Evolutionary conservation across 1,140 invertebrate species (phyloP).

Genomic region (Cyrtorhinus lividipennis): DNA sequence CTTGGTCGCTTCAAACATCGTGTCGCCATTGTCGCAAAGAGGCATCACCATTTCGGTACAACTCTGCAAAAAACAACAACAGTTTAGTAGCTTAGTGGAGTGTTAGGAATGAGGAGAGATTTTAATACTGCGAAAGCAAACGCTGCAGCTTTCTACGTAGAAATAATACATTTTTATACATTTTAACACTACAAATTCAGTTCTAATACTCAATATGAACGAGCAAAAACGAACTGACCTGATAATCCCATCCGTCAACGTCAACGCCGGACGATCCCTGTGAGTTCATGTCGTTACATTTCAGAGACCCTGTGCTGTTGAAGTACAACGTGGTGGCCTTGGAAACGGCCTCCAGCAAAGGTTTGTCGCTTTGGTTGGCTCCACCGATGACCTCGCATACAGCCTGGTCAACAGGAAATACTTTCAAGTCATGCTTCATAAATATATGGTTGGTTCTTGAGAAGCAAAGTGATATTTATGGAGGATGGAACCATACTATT

Average conservation of each 20-base stretch:
- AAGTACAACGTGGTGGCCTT: slow-evolving; percentile 58
- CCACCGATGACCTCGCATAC: neutral
- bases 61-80: slow-evolving; percentile 44
- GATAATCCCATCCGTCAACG: slow-evolving; percentile 59
- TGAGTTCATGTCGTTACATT: slow-evolving; percentile 45
- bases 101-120: no score
- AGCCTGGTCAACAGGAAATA: neutral
- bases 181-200: no score
- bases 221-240: no score
- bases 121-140: no score
- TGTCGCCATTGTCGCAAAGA: slow-evolving; percentile 63
- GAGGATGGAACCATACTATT: no score
- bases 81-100: no score
- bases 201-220: no score
- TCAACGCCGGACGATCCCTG: slow-evolving; percentile 39
- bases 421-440: neutral
- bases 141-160: no score
- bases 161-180: no score
- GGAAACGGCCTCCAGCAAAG: slow-evolving; percentile 43
- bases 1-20: slow-evolving; percentile 63
- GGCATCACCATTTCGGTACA: slow-evolving; percentile 97
- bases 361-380: slow-evolving; percentile 32
- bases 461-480: no score
- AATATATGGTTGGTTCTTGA: neutral
- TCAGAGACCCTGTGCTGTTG: slow-evolving; percentile 59